Evolutionary conservation across 2,888 invertebrate species (phyloP).

Genomic region (Prenolepis imparis): DNA sequence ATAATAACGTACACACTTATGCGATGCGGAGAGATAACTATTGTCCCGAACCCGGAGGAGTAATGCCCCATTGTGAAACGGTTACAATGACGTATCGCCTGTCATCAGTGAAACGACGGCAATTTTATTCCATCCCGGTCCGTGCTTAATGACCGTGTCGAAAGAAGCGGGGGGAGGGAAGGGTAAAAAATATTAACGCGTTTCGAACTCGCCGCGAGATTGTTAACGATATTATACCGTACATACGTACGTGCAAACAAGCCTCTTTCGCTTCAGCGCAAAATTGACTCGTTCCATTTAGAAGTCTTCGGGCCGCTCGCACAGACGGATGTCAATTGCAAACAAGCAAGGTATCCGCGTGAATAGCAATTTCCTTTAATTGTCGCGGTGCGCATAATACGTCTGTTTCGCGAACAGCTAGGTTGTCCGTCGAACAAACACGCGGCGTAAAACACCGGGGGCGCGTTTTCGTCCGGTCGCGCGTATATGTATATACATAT

Average conservation of each 20-base stretch:
- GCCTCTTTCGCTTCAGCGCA: not conserved
- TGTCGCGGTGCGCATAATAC: slow-evolving; percentile 24
- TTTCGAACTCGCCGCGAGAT: not conserved
- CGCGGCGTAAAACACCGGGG: slow-evolving; percentile 26
- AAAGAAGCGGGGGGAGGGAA: slow-evolving; percentile 21
- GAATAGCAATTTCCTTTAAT: slow-evolving; percentile 46
- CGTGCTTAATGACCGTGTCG: slow-evolving; percentile 52
- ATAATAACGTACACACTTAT: slow-evolving; percentile 70
- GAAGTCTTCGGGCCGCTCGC: not conserved
- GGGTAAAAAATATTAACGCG: slow-evolving; percentile 35
- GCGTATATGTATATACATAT: not conserved
- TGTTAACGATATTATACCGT: slow-evolving; percentile 16
- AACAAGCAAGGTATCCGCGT: slow-evolving; percentile 14
- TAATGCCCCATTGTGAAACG: slow-evolving; percentile 81
- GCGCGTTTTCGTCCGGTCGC: slow-evolving; percentile 14
- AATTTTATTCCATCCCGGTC: slow-evolving; percentile 70
- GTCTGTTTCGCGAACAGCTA: slow-evolving; percentile 1
- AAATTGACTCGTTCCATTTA: slow-evolving; percentile 42
- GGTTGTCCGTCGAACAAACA: not conserved
- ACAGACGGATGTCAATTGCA: slow-evolving; percentile 20
- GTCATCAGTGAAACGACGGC: slow-evolving; percentile 69
- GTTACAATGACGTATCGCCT: slow-evolving; percentile 77
- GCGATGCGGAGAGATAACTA: slow-evolving; percentile 72
- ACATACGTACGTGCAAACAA: not conserved
- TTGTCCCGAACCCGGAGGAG: slow-evolving; percentile 77